These are phyloP conservation scores for Cydia fagiglandana DNA, from an alignment of 1,140 invertebrate species.

Conservation along the genomic window DNA sequence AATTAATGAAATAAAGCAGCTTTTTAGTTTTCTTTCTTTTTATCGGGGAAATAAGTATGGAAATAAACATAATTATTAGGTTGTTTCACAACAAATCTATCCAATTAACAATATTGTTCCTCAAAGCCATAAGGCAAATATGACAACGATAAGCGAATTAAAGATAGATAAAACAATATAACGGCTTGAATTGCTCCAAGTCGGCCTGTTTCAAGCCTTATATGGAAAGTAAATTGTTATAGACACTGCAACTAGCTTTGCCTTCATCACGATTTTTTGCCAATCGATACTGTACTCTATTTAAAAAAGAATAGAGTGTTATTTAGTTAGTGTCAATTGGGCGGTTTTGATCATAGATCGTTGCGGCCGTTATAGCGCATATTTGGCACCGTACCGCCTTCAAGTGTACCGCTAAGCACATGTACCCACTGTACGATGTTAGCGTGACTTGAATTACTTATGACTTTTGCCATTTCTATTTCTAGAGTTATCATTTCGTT, in stretches of 20 bases:
- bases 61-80: background rate
- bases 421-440: conserved; percentile 54
- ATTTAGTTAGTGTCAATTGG: background rate
- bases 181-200: conserved; percentile 50
- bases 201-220: conserved; percentile 50
- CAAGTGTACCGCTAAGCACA: conserved; percentile 67
- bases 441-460: conserved; percentile 58
- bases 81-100: background rate
- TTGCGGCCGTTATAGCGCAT: conserved; percentile 44
- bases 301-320: background rate
- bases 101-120: background rate
- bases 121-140: background rate
- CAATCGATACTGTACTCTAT: background rate
- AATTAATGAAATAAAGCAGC: too few relatives aligned
- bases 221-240: conserved; percentile 62
- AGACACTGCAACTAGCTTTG: conserved; percentile 5
- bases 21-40: too few relatives aligned
- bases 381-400: conserved; percentile 69
- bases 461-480: conserved; percentile 32
- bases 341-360: background rate
- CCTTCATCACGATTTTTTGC: background rate
- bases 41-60: too few relatives aligned
- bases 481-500: conserved; percentile 9
- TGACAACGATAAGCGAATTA: conserved; percentile 41
- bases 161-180: conserved; percentile 50